Evolutionary conservation across 2,888 invertebrate genomes (phyloP), one percentile per base, ranked within the genome.

Genomic region (Cheilosia vernalis): DNA sequence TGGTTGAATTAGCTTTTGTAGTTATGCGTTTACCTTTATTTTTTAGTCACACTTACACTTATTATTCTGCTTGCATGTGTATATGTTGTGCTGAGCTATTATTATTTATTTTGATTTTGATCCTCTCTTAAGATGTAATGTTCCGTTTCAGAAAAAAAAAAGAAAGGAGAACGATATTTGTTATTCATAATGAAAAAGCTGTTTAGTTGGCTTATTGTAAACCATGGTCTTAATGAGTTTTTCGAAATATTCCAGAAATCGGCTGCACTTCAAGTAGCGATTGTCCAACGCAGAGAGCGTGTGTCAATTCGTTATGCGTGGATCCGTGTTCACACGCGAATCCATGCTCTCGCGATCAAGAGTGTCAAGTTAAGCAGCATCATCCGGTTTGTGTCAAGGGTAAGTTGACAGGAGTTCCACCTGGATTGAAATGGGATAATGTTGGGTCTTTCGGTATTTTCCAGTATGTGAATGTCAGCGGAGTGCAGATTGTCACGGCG

Each of bases 341-440:
- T 87, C 97, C 96, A 2, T 98, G 97, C 90, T 92, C 94, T 30
- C 92, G 93, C 53, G 94, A 95, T 64, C 96, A 97, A 89, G 95
- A 96, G 88, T 98, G 97, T 90, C 95, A 95, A 88, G 96, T 97
- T 56, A 94, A 96, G 89, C 93, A 96, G 89, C 97, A 97, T 91
- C 95, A 96, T 90, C 96, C 97, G 9, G 95, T 96, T 81, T 98
- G 97, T 90, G 95, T 95, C 49, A 95, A 95, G 93, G 96, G 97
- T 95, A 93, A 73, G 89, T 77, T 19, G 7, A 24, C 13, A 24
- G n/a, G 51, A 10, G 51, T 6, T 10, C 24, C 24, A 24, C 15
- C 1, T 9, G 24, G 19, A 19, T 47, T 47, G 17, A 17, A 13
- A 17, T 17, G 6, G 1, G 37, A 2, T 24, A 4, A 40, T 19